Base-by-base conservation (phyloP, 2,113 vertebrate genomes). In the Conger conger region DNA sequence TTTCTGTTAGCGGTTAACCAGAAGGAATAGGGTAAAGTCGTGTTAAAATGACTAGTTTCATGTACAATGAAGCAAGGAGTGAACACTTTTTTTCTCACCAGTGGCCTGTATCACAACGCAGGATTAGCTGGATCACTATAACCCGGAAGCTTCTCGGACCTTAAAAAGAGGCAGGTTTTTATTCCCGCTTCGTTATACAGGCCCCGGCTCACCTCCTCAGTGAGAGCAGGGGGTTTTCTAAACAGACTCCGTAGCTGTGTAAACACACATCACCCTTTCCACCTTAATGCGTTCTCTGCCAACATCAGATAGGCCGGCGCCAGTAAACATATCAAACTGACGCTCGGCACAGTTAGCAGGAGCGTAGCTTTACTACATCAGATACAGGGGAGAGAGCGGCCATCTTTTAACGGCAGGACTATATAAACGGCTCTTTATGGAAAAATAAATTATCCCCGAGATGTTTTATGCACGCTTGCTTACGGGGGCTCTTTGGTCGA, bases 321-420 rank as follows among this genome's bases (percentile, higher is more conserved):
- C 79, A 50, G 79, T 45, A 80, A 80, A 80, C 79, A 80, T 11
- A n/a, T 80, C 79, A n/a, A 9, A n/a, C 79, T 80, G 57, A 68
- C 60, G 5, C n/a, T 68, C 20, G 60, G 60, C 23, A 68, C 27
- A 33, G 27, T 11, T 30, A 33, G 33, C 68, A 13, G 68, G n/a
- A 30, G 68, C 57, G 4, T 63, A 6, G 57, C n/a, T 73, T 33
- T 73, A 13, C n/a, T 30, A 13, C 68, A 73, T 33, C n/a, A 73
- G 11, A 9, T 7, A 30, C 27, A 73, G 11, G 68, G 9, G 9
- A 2, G 9, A 2, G n/a, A 15, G 68, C 68, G n/a, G n/a, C 1
- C 68, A n/a, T 73, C 27, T 73, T 33, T 33, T 73, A 63, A 63
- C 57, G 4, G 4, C 5, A 1, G 3, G 23, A 20, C 18, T 63